phyloP scores from a whole-genome alignment of 2,888 invertebrate genomes.

The Herminia tarsipennalis region DNA sequence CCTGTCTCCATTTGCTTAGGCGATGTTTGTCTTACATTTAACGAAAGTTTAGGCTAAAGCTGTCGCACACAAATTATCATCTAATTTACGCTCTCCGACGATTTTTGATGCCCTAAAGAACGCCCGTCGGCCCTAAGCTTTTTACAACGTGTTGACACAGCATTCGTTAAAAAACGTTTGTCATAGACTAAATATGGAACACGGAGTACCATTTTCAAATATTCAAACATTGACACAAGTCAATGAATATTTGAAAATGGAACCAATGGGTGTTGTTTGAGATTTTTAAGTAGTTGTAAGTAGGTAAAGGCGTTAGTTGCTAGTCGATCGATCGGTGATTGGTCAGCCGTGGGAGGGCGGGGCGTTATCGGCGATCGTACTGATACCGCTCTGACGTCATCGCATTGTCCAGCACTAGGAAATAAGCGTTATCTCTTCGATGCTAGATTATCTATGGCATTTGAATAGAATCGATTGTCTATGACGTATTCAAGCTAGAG shows the following conservation, averaged over 20 bases:
- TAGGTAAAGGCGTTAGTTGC: conserved; percentile 55
- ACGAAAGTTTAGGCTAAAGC: conserved; percentile 76
- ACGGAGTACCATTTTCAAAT: conserved; percentile 18
- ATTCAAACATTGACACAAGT: conserved; percentile 12
- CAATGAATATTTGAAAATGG: conserved; percentile 33
- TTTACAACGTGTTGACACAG: conserved; percentile 58
- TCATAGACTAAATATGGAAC: conserved; percentile 35
- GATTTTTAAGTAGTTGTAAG: conserved; percentile 38
- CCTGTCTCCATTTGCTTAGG: conserved; percentile 84
- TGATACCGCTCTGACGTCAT: conserved; percentile 55
- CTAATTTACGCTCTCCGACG: conserved; percentile 77
- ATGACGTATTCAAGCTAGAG: neutral
- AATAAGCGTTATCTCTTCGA: conserved; percentile 19
- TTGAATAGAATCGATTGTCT: conserved; percentile 36
- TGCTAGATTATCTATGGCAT: conserved; percentile 16
- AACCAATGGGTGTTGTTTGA: conserved; percentile 39
- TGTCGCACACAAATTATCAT: conserved; percentile 83
- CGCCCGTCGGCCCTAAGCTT: conserved; percentile 65
- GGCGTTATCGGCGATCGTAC: conserved; percentile 66
- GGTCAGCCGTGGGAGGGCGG: conserved; percentile 74
- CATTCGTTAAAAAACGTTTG: conserved; percentile 40
- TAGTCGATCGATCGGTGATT: conserved; percentile 80
- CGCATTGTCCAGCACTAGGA: conserved; percentile 54
- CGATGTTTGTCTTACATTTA: conserved; percentile 79
- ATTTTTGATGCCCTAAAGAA: conserved; percentile 70